Conservation (phyloP, 2,113 vertebrate species). For the Spheniscus mendiculus region DNA sequence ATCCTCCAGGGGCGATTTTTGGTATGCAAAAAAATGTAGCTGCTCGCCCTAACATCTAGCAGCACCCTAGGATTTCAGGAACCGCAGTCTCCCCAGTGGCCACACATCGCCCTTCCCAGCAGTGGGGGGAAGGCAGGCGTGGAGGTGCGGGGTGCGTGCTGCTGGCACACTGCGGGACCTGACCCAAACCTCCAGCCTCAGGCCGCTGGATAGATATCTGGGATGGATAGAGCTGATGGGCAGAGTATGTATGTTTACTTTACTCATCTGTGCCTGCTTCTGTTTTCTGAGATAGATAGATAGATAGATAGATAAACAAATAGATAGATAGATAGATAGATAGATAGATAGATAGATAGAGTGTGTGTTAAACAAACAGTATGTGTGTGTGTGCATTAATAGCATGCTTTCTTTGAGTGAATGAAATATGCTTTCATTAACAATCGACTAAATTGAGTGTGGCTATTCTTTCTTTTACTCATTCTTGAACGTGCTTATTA, state of each 20-base stretch:
- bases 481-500: background rate
- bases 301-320: background rate
- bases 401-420: background rate
- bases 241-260: background rate
- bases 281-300: background rate
- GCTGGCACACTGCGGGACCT: fast-evolving
- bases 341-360: background rate
- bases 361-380: no score
- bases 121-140: background rate
- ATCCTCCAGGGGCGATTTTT: background rate
- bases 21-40: background rate
- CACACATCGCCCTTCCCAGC: background rate
- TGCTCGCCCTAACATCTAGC: background rate
- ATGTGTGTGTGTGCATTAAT: background rate
- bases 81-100: background rate
- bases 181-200: background rate
- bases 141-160: background rate
- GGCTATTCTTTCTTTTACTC: background rate
- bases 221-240: background rate
- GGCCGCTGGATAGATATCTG: no score
- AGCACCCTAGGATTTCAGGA: background rate
- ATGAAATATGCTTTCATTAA: background rate
- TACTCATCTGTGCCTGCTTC: background rate
- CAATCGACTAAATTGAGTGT: background rate
- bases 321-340: background rate